These are phyloP conservation scores for Bubalus kerabau DNA, from an alignment of 2,113 vertebrate genomes.

Conservation along the genomic window DNA sequence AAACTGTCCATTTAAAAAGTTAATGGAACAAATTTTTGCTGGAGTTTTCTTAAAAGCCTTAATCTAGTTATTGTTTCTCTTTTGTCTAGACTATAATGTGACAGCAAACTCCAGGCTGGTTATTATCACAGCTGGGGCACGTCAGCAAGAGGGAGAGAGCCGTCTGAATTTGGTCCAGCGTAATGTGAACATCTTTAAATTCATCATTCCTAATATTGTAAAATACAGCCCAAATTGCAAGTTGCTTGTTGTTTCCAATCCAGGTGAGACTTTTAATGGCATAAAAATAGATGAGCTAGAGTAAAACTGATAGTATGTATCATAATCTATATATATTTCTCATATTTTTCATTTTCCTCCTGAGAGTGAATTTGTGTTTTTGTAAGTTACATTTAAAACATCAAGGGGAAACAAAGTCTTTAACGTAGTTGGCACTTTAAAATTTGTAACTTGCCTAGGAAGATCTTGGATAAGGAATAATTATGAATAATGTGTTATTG, in stretches of 20 bases:
- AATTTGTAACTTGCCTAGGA: background rate
- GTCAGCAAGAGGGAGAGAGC: conserved; percentile 98
- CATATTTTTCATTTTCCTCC: background rate
- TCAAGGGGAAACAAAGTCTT: background rate
- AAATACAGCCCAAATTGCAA: conserved; percentile 98
- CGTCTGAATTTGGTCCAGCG: conserved; percentile 97
- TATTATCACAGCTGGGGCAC: conserved; percentile 95
- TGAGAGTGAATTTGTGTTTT: background rate
- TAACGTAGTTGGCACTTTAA: background rate
- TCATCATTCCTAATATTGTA: conserved; percentile 97
- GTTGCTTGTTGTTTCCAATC: conserved; percentile 96
- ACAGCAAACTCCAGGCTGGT: conserved; percentile 96
- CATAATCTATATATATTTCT: background rate
- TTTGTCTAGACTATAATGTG: conserved; percentile 90
- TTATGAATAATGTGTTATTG: background rate
- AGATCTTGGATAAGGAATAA: background rate
- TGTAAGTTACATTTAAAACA: background rate
- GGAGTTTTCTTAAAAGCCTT: background rate
- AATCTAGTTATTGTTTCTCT: background rate
- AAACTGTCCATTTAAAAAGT: background rate
- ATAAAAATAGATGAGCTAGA: background rate
- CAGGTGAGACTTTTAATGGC: conserved; percentile 85
- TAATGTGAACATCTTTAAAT: conserved; percentile 99
- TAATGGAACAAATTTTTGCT: background rate
- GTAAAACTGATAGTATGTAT: background rate